phyloP scores from a whole-genome alignment of 2,113 vertebrate species.

The Melanerpes aurifrons region DNA sequence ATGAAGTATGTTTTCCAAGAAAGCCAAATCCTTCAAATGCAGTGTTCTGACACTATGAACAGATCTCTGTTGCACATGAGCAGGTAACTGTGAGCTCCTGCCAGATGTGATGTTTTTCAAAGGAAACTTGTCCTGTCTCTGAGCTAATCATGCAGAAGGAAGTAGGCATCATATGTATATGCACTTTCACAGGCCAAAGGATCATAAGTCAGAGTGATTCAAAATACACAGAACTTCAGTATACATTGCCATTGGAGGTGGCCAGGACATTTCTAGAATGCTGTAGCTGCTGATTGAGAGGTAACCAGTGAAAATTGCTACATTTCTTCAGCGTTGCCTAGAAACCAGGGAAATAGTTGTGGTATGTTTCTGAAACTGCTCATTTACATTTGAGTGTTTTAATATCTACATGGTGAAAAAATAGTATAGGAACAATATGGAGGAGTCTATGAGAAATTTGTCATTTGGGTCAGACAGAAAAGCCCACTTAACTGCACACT shows the following conservation, averaged over 20 bases:
- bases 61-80: not conserved
- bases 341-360: conserved; percentile 63
- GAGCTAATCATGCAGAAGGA: not conserved
- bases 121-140: not conserved
- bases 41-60: not conserved
- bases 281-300: conserved; percentile 9
- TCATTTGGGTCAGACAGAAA: not conserved
- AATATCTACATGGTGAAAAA: not conserved
- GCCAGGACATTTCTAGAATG: not conserved
- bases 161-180: not conserved
- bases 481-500: not conserved
- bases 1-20: not conserved
- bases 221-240: not conserved
- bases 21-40: not conserved
- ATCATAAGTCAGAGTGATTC: not conserved
- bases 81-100: not conserved
- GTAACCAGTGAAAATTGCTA: conserved; percentile 28
- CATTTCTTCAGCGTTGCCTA: conserved; percentile 67
- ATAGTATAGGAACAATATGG: not conserved
- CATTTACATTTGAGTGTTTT: conserved; percentile 28
- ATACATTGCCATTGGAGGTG: not conserved
- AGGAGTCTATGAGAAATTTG: not conserved
- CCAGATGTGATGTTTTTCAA: not conserved
- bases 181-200: not conserved
- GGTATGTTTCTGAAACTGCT: conserved; percentile 51